Conservation (phyloP, 2,888 invertebrate species). For the Bugula neritina region DNA sequence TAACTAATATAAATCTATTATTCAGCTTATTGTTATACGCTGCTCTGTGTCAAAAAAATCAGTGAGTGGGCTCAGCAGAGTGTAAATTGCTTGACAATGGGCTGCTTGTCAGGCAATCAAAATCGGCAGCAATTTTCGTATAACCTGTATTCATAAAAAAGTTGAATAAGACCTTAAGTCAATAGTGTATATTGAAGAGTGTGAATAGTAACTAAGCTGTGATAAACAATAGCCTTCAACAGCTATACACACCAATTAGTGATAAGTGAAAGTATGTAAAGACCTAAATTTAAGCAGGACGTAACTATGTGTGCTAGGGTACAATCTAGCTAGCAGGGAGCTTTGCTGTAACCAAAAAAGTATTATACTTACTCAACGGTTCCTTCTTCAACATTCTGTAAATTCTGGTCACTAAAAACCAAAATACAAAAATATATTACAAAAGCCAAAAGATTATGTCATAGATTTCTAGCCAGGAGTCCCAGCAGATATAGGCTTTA, state of each 20-base stretch:
- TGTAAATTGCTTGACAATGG: not conserved
- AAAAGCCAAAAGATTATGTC: too few species aligned
- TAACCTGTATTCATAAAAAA: not conserved
- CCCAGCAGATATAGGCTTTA: too few species aligned
- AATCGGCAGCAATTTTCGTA: not conserved
- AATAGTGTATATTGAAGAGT: slow-evolving; percentile 2
- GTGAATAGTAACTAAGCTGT: slow-evolving; percentile 18
- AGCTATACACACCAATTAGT: not conserved
- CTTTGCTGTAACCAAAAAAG: too few species aligned
- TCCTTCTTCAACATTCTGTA: slow-evolving; percentile 15
- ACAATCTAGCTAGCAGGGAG: too few species aligned
- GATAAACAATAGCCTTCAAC: not conserved
- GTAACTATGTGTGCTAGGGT: too few species aligned
- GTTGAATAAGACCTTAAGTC: not conserved
- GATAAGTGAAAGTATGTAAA: not conserved
- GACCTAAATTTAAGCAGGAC: too few species aligned
- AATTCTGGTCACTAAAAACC: slow-evolving; percentile 17
- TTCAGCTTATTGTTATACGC: not conserved
- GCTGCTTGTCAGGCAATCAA: slow-evolving; percentile 1
- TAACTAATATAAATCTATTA: not conserved
- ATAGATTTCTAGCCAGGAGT: too few species aligned
- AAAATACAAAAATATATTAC: not conserved
- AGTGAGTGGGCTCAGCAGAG: slow-evolving; percentile 4
- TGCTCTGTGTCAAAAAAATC: not conserved
- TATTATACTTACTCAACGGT: slow-evolving; percentile 21